Percentiles rank a stretch among this genome's conserved stretches.
Conservation (phyloP, 2,888 invertebrate species). For the Andrena trimmerana region DNA sequence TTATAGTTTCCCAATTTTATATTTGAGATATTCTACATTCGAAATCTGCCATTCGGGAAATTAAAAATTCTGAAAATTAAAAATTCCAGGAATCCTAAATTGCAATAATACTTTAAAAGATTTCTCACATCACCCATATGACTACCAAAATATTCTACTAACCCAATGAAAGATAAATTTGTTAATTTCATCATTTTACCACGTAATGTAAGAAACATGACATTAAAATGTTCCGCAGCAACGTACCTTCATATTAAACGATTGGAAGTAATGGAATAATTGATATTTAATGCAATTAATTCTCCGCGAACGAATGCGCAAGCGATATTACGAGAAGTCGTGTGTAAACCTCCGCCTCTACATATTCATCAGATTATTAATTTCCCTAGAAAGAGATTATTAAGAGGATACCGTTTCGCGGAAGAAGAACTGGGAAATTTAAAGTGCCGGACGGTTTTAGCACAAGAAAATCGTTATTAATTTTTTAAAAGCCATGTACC, state of each 20-base stretch:
- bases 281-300: not conserved
- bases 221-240: not conserved
- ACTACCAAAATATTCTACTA: too few species aligned
- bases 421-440: too few species aligned
- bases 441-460: not conserved
- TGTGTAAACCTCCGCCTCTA: not conserved
- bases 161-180: too few species aligned
- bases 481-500: conserved; percentile 63
- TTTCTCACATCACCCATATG: not conserved
- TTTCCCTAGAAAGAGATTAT: not conserved
- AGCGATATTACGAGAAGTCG: not conserved
- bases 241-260: not conserved
- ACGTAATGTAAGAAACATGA: not conserved
- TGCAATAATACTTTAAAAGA: not conserved
- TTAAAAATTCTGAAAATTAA: not conserved
- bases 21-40: too few species aligned
- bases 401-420: too few species aligned
- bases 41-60: not conserved
- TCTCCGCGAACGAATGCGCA: not conserved
- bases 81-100: not conserved
- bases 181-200: too few species aligned
- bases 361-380: not conserved
- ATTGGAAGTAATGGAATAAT: not conserved
- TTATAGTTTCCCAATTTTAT: too few species aligned
- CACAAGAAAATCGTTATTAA: not conserved